Percentiles rank a stretch among this genome's conserved stretches.
Conservation (phyloP, 1,140 invertebrate species). For the Sarcophaga peregrina region DNA sequence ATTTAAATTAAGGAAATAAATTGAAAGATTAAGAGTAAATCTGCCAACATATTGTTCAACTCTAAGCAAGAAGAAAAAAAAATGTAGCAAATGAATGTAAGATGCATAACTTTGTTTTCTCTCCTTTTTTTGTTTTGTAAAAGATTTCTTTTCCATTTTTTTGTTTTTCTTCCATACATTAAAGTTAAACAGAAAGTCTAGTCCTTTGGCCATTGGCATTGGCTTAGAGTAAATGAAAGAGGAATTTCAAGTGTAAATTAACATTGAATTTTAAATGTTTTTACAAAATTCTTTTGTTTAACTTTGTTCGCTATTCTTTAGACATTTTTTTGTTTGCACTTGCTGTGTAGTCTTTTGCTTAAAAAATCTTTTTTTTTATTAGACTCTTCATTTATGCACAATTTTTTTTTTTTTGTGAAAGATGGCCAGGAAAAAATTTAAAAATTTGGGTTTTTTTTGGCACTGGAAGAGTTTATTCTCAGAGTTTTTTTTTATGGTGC, state of each 20-base stretch:
- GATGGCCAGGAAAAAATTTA: not conserved
- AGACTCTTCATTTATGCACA: no score
- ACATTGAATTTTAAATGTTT: conserved; percentile 42
- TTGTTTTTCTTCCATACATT: no score
- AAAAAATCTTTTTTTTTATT: not conserved
- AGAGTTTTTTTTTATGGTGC: not conserved
- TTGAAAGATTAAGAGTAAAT: not conserved
- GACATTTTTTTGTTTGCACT: not conserved
- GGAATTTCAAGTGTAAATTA: conserved; percentile 43
- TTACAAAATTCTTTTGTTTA: conserved; percentile 26
- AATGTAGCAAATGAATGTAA: not conserved
- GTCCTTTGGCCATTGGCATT: not conserved
- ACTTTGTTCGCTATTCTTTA: not conserved
- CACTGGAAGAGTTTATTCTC: not conserved
- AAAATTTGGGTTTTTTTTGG: not conserved
- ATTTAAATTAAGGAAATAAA: conserved; percentile 8
- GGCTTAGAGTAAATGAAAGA: not conserved
- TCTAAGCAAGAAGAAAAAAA: not conserved
- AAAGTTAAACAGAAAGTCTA: no score
- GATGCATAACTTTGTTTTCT: not conserved
- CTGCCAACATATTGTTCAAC: not conserved
- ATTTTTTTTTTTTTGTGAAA: no score
- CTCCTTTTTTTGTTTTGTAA: no score
- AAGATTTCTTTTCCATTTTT: no score
- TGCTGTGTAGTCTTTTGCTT: not conserved